These are phyloP conservation scores for Polietes domitor DNA, from an alignment of 2,888 invertebrate species.

Conservation along the genomic window DNA sequence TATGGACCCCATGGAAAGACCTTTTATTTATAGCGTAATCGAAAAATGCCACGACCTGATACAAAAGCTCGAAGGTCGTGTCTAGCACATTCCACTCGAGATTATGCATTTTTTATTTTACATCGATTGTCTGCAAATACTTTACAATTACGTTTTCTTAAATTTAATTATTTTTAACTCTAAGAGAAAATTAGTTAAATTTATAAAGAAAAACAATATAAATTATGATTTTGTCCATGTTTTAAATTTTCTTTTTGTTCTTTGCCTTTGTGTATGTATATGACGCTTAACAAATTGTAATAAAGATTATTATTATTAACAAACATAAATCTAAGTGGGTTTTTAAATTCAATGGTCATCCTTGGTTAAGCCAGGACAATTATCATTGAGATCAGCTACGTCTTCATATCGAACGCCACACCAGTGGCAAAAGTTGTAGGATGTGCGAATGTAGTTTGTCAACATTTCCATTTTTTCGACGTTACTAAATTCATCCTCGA, in stretches of 20 bases:
- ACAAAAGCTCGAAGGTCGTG: constrained; percentile 83
- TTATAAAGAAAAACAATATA: constrained; percentile 24
- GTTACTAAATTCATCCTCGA: constrained; percentile 73
- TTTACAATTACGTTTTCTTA: neutral
- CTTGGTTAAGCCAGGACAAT: constrained; percentile 86
- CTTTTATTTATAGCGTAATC: constrained; percentile 88
- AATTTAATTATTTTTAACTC: constrained; percentile 25
- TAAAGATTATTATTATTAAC: constrained; percentile 46
- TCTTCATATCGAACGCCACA: constrained; percentile 87
- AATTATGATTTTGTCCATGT: constrained; percentile 11
- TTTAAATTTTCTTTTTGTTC: constrained; percentile 44
- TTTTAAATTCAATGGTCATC: constrained; percentile 82
- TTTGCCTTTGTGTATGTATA: constrained; percentile 49
- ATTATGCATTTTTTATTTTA: constrained; percentile 22
- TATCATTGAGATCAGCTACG: constrained; percentile 83
- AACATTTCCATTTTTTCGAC: constrained; percentile 84
- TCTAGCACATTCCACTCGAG: constrained; percentile 78
- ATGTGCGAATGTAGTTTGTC: constrained; percentile 85
- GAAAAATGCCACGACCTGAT: constrained; percentile 84
- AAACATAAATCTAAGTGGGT: constrained; percentile 28
- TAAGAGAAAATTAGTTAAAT: constrained; percentile 50
- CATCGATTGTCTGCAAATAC: constrained; percentile 26
- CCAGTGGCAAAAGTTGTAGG: constrained; percentile 90
- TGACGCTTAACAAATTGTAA: constrained; percentile 35
- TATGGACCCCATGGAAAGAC: constrained; percentile 89